A percentile compares a stretch with the other conserved stretches of the same genome.
Conservation (phyloP, 2,797 vertebrate species). For the Micrastur ruficollis region DNA sequence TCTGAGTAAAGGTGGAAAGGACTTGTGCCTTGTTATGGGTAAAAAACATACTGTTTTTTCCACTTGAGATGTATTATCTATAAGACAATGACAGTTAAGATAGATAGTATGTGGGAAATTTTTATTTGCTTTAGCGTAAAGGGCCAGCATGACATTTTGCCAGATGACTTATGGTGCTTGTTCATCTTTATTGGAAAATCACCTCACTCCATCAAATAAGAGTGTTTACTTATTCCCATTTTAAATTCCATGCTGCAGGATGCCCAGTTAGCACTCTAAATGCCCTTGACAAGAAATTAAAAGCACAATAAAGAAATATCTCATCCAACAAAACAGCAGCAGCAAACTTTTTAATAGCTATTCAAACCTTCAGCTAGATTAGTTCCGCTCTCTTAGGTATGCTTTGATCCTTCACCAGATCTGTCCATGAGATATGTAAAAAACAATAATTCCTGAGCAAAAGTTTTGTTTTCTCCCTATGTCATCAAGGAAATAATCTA, state of each 20-base stretch:
- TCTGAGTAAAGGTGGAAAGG: not conserved
- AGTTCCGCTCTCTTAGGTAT: not conserved
- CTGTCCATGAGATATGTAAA: not conserved
- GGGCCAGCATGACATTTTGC: not conserved
- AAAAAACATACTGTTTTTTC: not conserved
- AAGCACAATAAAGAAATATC: not conserved
- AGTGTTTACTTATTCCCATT: not conserved
- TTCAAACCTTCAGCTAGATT: not conserved
- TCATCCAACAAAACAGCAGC: not conserved
- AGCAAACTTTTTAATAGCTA: not conserved
- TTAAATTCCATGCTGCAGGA: not conserved
- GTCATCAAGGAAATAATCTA: not conserved
- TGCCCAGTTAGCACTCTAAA: not conserved
- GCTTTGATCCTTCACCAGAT: not conserved
- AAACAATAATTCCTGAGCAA: not conserved
- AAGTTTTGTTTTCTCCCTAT: not conserved
- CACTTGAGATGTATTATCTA: not conserved
- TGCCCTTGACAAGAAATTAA: not conserved
- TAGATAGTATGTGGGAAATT: not conserved
- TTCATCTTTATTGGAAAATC: not conserved
- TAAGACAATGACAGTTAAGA: not conserved
- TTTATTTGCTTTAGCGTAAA: not conserved
- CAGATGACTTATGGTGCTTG: not conserved
- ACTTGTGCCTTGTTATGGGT: not conserved
- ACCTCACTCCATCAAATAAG: not conserved